Base-by-base conservation (phyloP, 2,888 invertebrate species). In the Panzeria rudis region DNA sequence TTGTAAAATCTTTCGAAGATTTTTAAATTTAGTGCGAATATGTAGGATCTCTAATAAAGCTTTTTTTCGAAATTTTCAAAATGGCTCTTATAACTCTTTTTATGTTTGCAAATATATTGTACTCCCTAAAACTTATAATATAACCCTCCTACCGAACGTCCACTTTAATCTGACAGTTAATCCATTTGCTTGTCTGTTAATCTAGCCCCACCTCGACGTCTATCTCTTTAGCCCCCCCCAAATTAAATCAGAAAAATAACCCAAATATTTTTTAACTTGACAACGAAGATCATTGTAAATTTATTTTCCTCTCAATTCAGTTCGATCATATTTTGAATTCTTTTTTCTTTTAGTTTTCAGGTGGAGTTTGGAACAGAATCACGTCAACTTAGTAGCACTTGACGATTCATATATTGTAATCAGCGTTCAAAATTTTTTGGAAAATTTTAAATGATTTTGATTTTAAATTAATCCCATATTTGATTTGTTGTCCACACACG, bases 321-420 rank as follows among this genome's bases (percentile, higher is more conserved):
- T 44, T 11, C 32, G 20, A 75, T 66, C 59, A 68, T 54, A 75
- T 54, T 52, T 29, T 50, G 29, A 69, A 61, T 5, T 38, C 13
- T 9, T 20, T 50, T 50, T 8, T 20, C 29, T 52, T 54, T 41
- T 38, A 6, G 11, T 32, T 71, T 56, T 56, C 64, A 64, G 62
- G 8, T 71, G 69, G 38, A 76, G 68, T 41, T 68, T n/a, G n/a
- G 35, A 56, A 71, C 56, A 69, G 35, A 41, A 69, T 61, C 35
- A 71, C 44, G 17, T 61, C 56, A 59, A 64, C 29, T 68, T 66
- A 35, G n/a, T n/a, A n/a, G 20, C 78, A 71, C 61, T 79, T 79
- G 62, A 71, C 15, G 35, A 66, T 35, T 5, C 23, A 20, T 52
- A 29, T 59, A 47, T 64, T 79, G 35, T 44, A 80, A 80, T 73